Percentiles rank a stretch among this genome's conserved stretches.
phyloP scores from a whole-genome alignment of 2,888 invertebrate species.

The Chymomyza caudatula region DNA sequence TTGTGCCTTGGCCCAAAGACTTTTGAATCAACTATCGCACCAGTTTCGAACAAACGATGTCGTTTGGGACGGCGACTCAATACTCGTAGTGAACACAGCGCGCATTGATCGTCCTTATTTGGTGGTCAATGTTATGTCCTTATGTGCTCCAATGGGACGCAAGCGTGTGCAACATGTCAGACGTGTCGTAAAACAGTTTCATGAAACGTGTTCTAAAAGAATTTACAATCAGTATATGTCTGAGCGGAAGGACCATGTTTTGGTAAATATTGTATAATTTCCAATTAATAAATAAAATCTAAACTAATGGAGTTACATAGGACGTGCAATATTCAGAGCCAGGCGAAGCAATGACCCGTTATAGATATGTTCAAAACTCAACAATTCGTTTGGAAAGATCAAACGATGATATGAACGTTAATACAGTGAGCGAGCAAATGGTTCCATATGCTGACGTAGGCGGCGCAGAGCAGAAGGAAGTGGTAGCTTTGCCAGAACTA shows the following conservation, averaged over 20 bases:
- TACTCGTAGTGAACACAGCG: not conserved
- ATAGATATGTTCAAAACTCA: too few relatives aligned
- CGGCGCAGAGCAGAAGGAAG: too few relatives aligned
- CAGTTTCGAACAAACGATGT: not conserved
- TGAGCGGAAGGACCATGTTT: not conserved
- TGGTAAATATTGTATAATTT: not conserved
- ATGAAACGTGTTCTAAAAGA: not conserved
- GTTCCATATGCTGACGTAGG: too few relatives aligned
- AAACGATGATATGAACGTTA: too few relatives aligned
- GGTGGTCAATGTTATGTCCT: not conserved
- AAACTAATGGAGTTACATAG: too few relatives aligned
- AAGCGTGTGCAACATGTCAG: not conserved
- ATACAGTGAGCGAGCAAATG: too few relatives aligned
- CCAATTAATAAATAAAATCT: too few relatives aligned
- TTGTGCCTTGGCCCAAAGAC: not conserved
- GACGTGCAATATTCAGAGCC: too few relatives aligned
- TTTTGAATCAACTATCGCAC: not conserved
- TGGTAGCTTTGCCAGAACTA: too few relatives aligned
- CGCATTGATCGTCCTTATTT: not conserved
- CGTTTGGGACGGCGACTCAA: not conserved
- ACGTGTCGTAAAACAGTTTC: not conserved
- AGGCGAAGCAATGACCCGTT: too few relatives aligned
- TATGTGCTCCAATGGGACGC: not conserved
- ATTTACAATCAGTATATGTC: not conserved
- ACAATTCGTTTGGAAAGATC: too few relatives aligned